Evolutionary conservation across 2,113 vertebrate genomes (phyloP).

Genomic region (Leptodactylus fuscus): DNA sequence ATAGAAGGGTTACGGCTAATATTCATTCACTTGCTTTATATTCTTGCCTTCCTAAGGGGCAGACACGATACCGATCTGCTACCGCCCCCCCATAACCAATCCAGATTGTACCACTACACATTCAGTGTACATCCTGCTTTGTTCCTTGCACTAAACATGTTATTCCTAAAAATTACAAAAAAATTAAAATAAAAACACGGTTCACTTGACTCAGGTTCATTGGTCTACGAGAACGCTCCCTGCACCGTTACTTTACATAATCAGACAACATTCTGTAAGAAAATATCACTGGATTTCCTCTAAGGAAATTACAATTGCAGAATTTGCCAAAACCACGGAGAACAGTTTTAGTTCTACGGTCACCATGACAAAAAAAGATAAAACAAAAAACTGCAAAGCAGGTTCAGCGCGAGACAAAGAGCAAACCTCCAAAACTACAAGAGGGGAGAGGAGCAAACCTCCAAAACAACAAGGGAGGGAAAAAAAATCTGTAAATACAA

Average conservation of each 20-base stretch:
- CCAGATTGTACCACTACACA: not conserved
- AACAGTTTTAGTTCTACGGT: not conserved
- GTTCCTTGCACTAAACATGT: not conserved
- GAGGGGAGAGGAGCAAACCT: too few species aligned
- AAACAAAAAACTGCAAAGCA: too few species aligned
- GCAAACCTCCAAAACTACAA: too few species aligned
- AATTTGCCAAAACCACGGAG: constrained; percentile 22
- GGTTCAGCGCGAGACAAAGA: too few species aligned
- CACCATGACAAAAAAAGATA: not conserved
- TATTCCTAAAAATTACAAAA: constrained; percentile 3
- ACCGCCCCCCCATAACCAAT: not conserved
- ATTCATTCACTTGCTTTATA: not conserved
- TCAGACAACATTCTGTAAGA: not conserved
- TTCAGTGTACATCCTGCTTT: constrained; percentile 3
- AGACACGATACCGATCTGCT: not conserved
- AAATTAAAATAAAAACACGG: not conserved
- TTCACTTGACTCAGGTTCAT: not conserved
- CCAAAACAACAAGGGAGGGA: too few species aligned
- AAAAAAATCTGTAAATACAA: too few species aligned
- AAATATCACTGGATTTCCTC: not conserved
- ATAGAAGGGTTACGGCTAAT: constrained; percentile 1
- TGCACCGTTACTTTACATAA: not conserved
- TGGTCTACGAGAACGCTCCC: not conserved
- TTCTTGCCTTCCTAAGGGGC: not conserved
- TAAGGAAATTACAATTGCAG: not conserved